phyloP scores from a whole-genome alignment of 1,140 invertebrate species.

The Apocrypta bakeri region DNA sequence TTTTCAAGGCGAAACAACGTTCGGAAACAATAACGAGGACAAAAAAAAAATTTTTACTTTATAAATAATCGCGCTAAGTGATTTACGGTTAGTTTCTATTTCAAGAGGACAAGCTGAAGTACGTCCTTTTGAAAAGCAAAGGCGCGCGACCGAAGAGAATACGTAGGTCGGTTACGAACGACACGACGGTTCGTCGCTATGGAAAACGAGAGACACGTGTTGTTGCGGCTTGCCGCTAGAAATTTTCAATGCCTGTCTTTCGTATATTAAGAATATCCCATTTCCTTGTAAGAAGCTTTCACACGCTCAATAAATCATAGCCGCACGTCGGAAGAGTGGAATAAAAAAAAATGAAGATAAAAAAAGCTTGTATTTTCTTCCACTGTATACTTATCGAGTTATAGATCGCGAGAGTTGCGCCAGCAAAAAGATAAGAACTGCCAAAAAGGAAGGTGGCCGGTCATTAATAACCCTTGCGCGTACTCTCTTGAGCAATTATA shows the following conservation, averaged over 20 bases:
- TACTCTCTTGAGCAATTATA: not conserved
- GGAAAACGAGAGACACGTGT: slow-evolving; percentile 7
- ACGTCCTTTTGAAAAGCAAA: too few relatives aligned
- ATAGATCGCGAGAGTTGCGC: not conserved
- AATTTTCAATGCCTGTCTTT: too few relatives aligned
- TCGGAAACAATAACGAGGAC: too few relatives aligned
- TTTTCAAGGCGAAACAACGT: too few relatives aligned
- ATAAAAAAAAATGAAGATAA: too few relatives aligned
- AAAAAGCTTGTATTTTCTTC: not conserved
- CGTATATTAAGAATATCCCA: not conserved
- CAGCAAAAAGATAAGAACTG: not conserved
- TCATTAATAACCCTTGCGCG: not conserved
- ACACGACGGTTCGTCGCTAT: too few relatives aligned
- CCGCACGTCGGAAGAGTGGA: not conserved
- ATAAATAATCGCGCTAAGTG: too few relatives aligned
- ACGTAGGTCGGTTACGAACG: too few relatives aligned
- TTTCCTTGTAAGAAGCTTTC: not conserved
- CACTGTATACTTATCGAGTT: not conserved
- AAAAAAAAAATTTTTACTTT: too few relatives aligned
- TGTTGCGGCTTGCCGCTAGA: not conserved
- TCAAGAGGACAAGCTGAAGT: too few relatives aligned
- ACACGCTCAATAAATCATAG: not conserved
- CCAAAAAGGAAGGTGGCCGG: not conserved
- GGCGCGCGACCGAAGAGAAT: too few relatives aligned
- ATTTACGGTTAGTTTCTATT: too few relatives aligned